Evolutionary conservation across 2,113 vertebrate genomes (phyloP), one percentile per base, ranked within the genome.

Genomic region (Nycticebus coucang): DNA sequence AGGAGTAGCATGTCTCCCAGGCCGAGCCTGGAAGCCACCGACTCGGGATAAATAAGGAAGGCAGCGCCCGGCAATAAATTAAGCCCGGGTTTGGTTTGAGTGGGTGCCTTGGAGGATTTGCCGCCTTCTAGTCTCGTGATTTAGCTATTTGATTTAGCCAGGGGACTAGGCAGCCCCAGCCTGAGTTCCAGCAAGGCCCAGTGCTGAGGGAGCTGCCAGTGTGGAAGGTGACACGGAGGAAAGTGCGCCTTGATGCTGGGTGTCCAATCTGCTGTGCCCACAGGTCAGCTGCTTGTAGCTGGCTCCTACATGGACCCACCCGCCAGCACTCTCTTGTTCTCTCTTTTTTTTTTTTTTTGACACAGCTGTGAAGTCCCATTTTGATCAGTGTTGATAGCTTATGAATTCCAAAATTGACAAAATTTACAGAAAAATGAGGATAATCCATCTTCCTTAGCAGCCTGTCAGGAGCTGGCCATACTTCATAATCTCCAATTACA

Each of bases 401-500:
- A 99, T 99, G 99, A 99, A 99, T 99, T 99, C 99, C 99, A 99
- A 99, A 99, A 99, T 99, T 99, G 99, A 99, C 99, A 99, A 99
- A 99, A 99, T 99, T 99, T 99, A 99, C 99, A 98, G 99, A 99
- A 99, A 99, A 99, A 99, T 99, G 99, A 99, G 99, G 99, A 99
- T 99, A 99, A 99, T 99, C 99, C 99, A 99, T 99, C 99, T 99
- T 99, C 99, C 99, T 99, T 99, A 99, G 99, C 98, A 94, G 99
- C 98, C 99, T 99, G 99, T 99, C 99, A 99, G 99, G 98, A 98
- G 99, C 99, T 99, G 99, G 99, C 99, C 99, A 99, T 99, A 99
- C 99, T 99, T 99, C 99, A 99, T 99, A 99, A 99, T 99, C 99
- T 98, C 99, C 99, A 99, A 99, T 99, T 99, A 99, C 99, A 99